Conservation (phyloP, 92 coral and sea anemone genomes). For the Siderastrea radians region DNA sequence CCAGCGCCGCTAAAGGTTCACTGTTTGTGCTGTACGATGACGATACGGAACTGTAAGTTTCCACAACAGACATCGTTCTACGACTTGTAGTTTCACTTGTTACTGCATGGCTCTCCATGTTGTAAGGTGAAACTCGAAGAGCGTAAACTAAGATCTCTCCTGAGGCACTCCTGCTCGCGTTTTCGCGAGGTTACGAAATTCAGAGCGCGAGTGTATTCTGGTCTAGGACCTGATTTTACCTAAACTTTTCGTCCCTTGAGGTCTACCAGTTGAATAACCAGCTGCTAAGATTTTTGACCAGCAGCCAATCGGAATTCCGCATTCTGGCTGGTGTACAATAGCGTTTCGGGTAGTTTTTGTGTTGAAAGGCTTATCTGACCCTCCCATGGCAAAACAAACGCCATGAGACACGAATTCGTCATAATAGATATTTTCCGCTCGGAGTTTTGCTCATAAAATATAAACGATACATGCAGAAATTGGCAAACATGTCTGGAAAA, state of each 20-base stretch:
- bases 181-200: neutral
- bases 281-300: constrained; percentile 36
- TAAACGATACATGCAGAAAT: constrained; percentile 21
- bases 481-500: constrained; percentile 9
- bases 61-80: constrained; percentile 34
- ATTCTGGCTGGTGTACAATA: constrained; percentile 15
- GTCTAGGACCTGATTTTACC: constrained; percentile 2
- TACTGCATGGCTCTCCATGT: constrained; percentile 30
- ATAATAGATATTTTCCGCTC: neutral
- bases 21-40: constrained; percentile 27
- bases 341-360: constrained; percentile 59
- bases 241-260: constrained; percentile 57
- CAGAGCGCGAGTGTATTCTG: constrained; percentile 1
- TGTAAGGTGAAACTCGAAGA: neutral
- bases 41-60: constrained; percentile 41
- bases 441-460: constrained; percentile 28
- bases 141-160: neutral
- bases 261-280: constrained; percentile 58
- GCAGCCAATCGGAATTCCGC: constrained; percentile 42
- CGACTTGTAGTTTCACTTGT: constrained; percentile 20
- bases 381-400: constrained; percentile 36
- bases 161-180: neutral
- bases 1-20: constrained; percentile 15
- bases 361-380: constrained; percentile 10
- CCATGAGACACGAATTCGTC: constrained; percentile 27